phyloP scores from a whole-genome alignment of 2,797 vertebrate species.

The Podargus strigoides region DNA sequence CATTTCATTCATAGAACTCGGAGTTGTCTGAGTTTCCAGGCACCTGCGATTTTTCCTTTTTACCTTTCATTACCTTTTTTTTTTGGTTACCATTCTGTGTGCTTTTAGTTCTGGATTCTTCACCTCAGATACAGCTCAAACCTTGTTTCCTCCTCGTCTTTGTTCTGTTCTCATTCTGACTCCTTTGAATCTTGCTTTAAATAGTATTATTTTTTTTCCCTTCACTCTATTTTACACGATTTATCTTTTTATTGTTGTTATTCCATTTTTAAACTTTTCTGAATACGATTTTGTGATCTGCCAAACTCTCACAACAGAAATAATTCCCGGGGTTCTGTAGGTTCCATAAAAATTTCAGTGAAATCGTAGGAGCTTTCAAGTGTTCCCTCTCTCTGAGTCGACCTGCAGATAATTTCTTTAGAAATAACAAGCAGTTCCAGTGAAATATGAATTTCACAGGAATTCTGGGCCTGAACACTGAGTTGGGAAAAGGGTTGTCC shows the following conservation, averaged over 20 bases:
- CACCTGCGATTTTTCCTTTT: neutral
- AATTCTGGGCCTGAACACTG: neutral
- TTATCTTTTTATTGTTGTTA: neutral
- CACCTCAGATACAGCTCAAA: neutral
- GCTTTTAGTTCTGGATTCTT: neutral
- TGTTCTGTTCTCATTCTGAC: neutral
- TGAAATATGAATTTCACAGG: neutral
- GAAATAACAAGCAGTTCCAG: neutral
- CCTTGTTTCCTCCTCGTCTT: neutral
- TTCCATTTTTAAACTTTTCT: neutral
- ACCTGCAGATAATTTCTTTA: neutral
- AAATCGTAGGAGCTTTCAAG: neutral
- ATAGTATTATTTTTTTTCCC: neutral
- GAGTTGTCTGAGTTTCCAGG: neutral
- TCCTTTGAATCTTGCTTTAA: neutral
- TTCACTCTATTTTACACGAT: neutral
- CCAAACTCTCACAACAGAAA: neutral
- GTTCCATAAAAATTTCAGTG: neutral
- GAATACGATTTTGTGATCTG: neutral
- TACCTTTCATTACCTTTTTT: neutral
- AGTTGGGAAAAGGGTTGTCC: neutral
- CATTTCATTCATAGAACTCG: neutral
- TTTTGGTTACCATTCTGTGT: neutral
- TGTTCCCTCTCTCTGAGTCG: neutral
- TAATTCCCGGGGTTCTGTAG: neutral